Percentiles rank a stretch among this genome's conserved stretches.
These are phyloP conservation scores for Sarcophaga rosellei DNA, from an alignment of 2,888 invertebrate genomes.

Conservation along the genomic window DNA sequence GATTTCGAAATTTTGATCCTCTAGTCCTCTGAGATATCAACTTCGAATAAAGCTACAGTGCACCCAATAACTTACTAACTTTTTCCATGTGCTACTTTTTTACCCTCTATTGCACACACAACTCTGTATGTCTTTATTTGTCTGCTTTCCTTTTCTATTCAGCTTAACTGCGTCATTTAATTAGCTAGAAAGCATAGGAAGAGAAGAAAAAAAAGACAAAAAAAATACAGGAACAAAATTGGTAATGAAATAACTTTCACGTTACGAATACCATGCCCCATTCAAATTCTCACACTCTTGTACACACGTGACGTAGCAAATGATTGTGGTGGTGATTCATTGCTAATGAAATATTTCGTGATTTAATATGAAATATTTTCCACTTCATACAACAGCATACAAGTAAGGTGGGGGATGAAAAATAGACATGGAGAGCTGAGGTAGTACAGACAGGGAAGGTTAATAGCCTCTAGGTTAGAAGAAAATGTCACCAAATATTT, in stretches of 20 bases:
- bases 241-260: slow-evolving; percentile 53
- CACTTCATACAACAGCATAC: too few relatives aligned
- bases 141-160: not conserved
- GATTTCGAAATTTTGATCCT: too few relatives aligned
- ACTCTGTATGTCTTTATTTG: not conserved
- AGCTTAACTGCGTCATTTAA: slow-evolving; percentile 45
- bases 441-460: too few relatives aligned
- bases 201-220: not conserved
- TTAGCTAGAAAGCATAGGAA: slow-evolving; percentile 33
- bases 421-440: too few relatives aligned
- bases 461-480: not conserved
- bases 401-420: too few relatives aligned
- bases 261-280: not conserved
- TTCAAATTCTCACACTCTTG: not conserved
- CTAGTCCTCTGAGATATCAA: too few relatives aligned
- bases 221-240: not conserved
- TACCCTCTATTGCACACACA: not conserved
- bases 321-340: not conserved
- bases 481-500: slow-evolving; percentile 17
- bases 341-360: slow-evolving; percentile 43
- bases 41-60: too few relatives aligned
- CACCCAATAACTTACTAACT: not conserved
- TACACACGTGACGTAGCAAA: not conserved
- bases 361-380: slow-evolving; percentile 42
- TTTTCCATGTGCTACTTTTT: not conserved